Evolutionary conservation across 2,797 vertebrate species (phyloP), one percentile per base, ranked within the genome.

Genomic region (Falco columbarius): DNA sequence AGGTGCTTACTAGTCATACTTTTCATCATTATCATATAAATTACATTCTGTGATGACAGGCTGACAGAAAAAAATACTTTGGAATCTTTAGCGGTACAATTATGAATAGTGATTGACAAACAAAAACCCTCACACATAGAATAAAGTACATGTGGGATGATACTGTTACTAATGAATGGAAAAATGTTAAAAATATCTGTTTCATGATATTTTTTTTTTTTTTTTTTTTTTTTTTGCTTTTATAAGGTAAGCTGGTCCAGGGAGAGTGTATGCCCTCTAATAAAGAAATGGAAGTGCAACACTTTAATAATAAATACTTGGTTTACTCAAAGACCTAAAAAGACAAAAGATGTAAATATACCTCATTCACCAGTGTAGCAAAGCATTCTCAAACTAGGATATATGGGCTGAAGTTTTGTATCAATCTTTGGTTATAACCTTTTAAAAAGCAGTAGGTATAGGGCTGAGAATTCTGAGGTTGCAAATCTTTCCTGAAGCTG

Each of bases 21-120:
- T 75, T 81, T 26, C 19, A 62, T 52, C 21, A 75, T 92, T 93
- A 90, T 62, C 51, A 89, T 92, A 90, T 81, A 61, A 72, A 93
- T 84, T 92, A 29, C 49, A 52, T 72, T 75, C 34, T 75, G 14
- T 79, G 86, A 91, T 61, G 8, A 66, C 29, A 62, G 8, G 7
- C 38, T 76, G 29, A 52, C 34, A 73, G 49, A 30, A 82, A 89
- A 65, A n/a, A 13, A 42, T 18, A 70, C 24, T 81, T 83, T 86
- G 11, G 21, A 73, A 27, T 13, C 3, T 84, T 83, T 59, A 90
- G 20, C 14, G 30, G 14, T 59, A 47, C 11, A 70, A 71, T 49
- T 89, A 77, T 58, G 24, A 82, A 27, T 40, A 81, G 4, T 14
- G 47, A 34, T 23, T 77, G 32, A 58, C 6, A 67, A 82, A 42